Evolutionary conservation across 2,113 vertebrate genomes (phyloP).

Genomic region (Chauna torquata): DNA sequence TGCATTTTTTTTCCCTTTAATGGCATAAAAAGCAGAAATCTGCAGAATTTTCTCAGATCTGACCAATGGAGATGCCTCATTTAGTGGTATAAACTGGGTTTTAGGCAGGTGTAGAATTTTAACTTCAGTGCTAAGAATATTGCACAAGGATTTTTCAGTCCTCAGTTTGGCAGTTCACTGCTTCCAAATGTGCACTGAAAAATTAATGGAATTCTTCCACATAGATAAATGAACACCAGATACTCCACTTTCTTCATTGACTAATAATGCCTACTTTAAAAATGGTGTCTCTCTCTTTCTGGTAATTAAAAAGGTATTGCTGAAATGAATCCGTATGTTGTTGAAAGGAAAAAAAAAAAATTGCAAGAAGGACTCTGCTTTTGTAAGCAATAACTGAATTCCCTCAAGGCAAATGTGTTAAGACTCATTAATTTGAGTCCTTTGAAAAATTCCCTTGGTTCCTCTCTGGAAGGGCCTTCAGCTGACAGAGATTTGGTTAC

Average conservation of each 20-base stretch:
- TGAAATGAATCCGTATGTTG: conserved; percentile 39
- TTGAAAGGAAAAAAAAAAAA: background rate
- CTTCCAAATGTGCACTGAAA: conserved; percentile 19
- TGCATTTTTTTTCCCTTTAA: background rate
- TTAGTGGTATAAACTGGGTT: background rate
- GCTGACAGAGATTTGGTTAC: conserved; percentile 63
- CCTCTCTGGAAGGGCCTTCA: conserved; percentile 41
- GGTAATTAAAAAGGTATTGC: conserved; percentile 30
- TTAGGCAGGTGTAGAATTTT: background rate
- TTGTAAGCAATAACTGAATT: conserved; percentile 57
- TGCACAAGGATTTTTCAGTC: background rate
- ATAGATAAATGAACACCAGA: background rate
- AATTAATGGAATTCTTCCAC: conserved; percentile 36
- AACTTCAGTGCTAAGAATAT: background rate
- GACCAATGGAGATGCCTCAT: background rate
- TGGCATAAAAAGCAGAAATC: background rate
- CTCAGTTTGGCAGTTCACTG: background rate
- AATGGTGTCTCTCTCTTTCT: background rate
- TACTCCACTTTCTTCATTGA: background rate
- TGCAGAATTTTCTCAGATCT: background rate
- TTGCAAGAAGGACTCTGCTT: conserved; percentile 54
- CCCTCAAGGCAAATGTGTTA: conserved; percentile 49
- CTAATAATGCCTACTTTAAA: background rate
- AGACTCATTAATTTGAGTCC: conserved; percentile 64
- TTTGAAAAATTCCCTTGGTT: conserved; percentile 58